A percentile compares a stretch with the other conserved stretches of the same genome.
Evolutionary conservation across 2,888 invertebrate species (phyloP).

Genomic region (Malthinus seriepunctatus): DNA sequence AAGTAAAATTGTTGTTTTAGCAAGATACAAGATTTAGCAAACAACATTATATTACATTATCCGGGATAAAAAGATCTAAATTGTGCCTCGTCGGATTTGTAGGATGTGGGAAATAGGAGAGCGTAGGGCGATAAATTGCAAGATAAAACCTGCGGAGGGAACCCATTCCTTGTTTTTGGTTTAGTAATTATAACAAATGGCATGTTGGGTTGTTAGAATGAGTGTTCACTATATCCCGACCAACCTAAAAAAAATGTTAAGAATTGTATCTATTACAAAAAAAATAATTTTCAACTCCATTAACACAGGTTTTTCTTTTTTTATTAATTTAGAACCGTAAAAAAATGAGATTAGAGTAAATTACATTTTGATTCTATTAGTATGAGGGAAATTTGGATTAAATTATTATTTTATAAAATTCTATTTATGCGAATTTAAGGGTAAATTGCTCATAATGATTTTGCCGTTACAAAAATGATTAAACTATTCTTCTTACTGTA

Average conservation of each 20-base stretch:
- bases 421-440: no score
- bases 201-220: conserved; percentile 34
- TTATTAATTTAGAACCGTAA: no score
- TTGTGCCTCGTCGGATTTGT: conserved; percentile 49
- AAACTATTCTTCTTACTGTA: no score
- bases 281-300: no score
- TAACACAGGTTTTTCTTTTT: no score
- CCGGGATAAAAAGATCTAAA: conserved; percentile 50
- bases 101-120: conserved; percentile 48
- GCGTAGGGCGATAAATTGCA: conserved; percentile 50
- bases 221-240: conserved; percentile 13
- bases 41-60: conserved; percentile 51
- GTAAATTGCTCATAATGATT: no score
- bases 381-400: no score
- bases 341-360: no score
- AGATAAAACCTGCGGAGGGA: conserved; percentile 50
- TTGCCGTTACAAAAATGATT: no score
- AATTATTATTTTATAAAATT: no score
- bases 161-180: conserved; percentile 52
- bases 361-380: no score
- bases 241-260: conserved; percentile 19
- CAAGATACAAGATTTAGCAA: conserved; percentile 43
- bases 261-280: background rate
- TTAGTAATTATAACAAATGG: conserved; percentile 53
- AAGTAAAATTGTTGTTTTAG: conserved; percentile 24